Conservation (phyloP, 2,888 invertebrate genomes). For the Pheosia gnoma region DNA sequence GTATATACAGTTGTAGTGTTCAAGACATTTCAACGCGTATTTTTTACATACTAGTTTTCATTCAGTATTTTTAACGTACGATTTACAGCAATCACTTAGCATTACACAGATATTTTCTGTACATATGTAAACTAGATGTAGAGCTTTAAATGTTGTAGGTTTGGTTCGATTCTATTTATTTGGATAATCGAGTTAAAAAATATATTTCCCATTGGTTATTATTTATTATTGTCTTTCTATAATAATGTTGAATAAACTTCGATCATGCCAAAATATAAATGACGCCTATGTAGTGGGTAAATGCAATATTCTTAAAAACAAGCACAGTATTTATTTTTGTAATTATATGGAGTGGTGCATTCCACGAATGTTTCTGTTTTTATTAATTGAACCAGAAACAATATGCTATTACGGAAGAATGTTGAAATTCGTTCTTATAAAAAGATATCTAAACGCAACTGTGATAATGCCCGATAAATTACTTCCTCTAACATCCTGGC, state of each 20-base stretch:
- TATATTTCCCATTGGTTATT: conserved; percentile 29
- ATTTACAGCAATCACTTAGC: conserved; percentile 36
- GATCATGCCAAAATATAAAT: conserved; percentile 14
- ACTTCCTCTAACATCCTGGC: no score
- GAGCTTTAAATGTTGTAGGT: conserved; percentile 80
- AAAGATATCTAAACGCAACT: no score
- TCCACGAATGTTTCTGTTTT: conserved; percentile 17
- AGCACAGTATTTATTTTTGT: conserved; percentile 1
- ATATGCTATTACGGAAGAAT: no score
- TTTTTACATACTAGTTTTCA: neutral
- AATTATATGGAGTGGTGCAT: conserved; percentile 22
- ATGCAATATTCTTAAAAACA: conserved; percentile 2
- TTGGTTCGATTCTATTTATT: conserved; percentile 58
- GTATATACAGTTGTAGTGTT: conserved; percentile 33
- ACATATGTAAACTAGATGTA: conserved; percentile 79
- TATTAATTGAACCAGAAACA: neutral
- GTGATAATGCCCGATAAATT: no score
- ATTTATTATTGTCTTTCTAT: conserved; percentile 35
- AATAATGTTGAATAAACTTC: conserved; percentile 17
- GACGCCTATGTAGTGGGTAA: conserved; percentile 15
- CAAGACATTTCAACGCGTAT: conserved; percentile 31
- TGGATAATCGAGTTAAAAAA: conserved; percentile 40
- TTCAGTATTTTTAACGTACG: conserved; percentile 7
- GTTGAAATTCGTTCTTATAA: no score
- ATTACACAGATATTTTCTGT: conserved; percentile 60